Base-by-base conservation (phyloP, 1,140 invertebrate genomes). In the Cotesia vestalis region DNA sequence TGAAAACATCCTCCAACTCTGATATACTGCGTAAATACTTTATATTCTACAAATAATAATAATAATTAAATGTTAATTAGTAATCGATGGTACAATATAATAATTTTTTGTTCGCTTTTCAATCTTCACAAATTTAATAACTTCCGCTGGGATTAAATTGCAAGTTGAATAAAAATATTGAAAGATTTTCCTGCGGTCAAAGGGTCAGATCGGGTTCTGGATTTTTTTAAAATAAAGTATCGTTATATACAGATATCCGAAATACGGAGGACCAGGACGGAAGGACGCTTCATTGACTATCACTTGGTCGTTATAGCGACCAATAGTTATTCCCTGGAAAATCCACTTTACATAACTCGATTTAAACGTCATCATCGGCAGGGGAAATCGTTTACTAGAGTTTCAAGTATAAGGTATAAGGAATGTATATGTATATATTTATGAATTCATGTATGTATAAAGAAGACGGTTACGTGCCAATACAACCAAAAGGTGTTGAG, bases 301-400 rank as follows among this genome's bases (percentile, higher is more conserved):
- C 6, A 60, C 17, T 27, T n/a, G 57, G 51, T 57, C 55, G 51
- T 53, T 66, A 59, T 74, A 75, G 77, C 79, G 78, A 80, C 77
- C 69, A 69, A 76, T 76, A 79, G 81, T 83, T 83, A 82, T 82
- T 81, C 81, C 80, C 81, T 80, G 76, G 64, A 77, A 81, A 84
- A 85, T 85, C 77, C 75, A 79, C 78, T 84, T 83, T 82, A 73
- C 79, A 71, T 84, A 83, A 84, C 78, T 83, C 77, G 68, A 85
- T 85, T 84, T 73, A 73, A 78, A 75, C 76, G 75, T 77, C 80
- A 84, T 83, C 80, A 80, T 82, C 77, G 78, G 72, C 73, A 70
- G 72, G 68, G 57, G 73, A 77, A 76, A 73, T 67, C 72, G 72
- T 77, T 78, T 75, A 77, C 64, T 69, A 59, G 53, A 59, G 40